Evolutionary conservation across 2,888 invertebrate genomes (phyloP).

Genomic region (Calephelis perditalis): DNA sequence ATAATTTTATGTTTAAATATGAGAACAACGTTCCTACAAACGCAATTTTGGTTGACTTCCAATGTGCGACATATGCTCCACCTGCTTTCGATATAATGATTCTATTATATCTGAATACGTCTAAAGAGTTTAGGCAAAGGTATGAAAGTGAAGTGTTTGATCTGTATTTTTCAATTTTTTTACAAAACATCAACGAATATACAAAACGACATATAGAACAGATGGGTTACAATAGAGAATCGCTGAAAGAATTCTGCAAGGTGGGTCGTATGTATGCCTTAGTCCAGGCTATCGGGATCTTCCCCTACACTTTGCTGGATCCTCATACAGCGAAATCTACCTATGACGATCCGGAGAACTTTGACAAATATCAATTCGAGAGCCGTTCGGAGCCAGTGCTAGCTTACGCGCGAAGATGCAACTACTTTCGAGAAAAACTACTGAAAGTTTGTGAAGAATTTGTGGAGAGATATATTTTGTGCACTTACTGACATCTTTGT

Average conservation of each 20-base stretch:
- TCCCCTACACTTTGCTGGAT: slow-evolving; percentile 1
- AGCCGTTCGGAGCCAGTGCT: slow-evolving; percentile 5
- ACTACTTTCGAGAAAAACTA: not conserved
- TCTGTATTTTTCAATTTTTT: not conserved
- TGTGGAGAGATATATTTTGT: not conserved
- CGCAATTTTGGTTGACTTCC: not conserved
- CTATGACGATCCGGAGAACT: not conserved
- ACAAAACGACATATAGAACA: not conserved
- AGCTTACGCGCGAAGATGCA: not conserved
- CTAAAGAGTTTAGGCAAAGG: not conserved
- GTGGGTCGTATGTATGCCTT: not conserved
- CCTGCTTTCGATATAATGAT: slow-evolving; percentile 1
- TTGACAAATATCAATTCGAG: slow-evolving; percentile 4
- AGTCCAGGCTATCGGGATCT: not conserved
- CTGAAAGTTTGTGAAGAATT: slow-evolving; percentile 10
- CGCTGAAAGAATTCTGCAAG: not conserved
- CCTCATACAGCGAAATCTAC: not conserved
- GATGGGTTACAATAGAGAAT: not conserved
- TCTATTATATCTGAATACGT: not conserved
- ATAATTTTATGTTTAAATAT: slow-evolving; percentile 2
- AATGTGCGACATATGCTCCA: slow-evolving; percentile 1
- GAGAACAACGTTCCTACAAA: slow-evolving; percentile 1
- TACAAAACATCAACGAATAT: not conserved
- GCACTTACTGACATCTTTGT: not conserved
- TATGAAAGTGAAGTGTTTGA: not conserved